phyloP scores from a whole-genome alignment of 2,113 vertebrate genomes.

The Narcine bancroftii region DNA sequence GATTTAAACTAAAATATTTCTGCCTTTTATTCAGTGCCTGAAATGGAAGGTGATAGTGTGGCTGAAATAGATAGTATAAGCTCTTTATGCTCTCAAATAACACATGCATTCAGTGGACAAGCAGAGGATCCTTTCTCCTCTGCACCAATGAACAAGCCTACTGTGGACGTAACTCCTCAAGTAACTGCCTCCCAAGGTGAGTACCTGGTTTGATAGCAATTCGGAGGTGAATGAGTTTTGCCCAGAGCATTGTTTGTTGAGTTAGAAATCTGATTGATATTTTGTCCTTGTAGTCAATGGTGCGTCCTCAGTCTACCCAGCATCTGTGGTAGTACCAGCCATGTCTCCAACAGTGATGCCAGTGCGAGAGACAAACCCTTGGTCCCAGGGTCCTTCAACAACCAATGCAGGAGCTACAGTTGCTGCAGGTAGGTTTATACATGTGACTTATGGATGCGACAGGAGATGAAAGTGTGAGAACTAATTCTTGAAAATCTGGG shows the following conservation, averaged over 20 bases:
- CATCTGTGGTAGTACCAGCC: slow-evolving; percentile 66
- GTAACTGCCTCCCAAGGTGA: slow-evolving; percentile 84
- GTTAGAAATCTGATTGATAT: slow-evolving; percentile 49
- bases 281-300: slow-evolving; percentile 87
- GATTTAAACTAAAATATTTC: too few species aligned
- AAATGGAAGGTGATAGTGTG: slow-evolving; percentile 71
- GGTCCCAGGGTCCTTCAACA: slow-evolving; percentile 73
- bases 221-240: neutral
- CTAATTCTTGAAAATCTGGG: neutral
- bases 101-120: slow-evolving; percentile 80
- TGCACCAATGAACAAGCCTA: slow-evolving; percentile 79
- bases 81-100: slow-evolving; percentile 91
- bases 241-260: slow-evolving; percentile 38
- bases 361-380: slow-evolving; percentile 94
- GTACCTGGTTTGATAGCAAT: neutral
- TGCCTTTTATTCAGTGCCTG: slow-evolving; percentile 61
- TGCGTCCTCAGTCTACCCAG: slow-evolving; percentile 70
- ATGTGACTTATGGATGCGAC: neutral
- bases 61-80: slow-evolving; percentile 84
- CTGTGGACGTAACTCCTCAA: slow-evolving; percentile 62
- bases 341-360: slow-evolving; percentile 75
- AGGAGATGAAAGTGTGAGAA: neutral
- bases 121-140: slow-evolving; percentile 89
- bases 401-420: slow-evolving; percentile 55
- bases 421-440: slow-evolving; percentile 65